Evolutionary conservation across 2,797 vertebrate genomes (phyloP).

Genomic region (Clamator glandarius): DNA sequence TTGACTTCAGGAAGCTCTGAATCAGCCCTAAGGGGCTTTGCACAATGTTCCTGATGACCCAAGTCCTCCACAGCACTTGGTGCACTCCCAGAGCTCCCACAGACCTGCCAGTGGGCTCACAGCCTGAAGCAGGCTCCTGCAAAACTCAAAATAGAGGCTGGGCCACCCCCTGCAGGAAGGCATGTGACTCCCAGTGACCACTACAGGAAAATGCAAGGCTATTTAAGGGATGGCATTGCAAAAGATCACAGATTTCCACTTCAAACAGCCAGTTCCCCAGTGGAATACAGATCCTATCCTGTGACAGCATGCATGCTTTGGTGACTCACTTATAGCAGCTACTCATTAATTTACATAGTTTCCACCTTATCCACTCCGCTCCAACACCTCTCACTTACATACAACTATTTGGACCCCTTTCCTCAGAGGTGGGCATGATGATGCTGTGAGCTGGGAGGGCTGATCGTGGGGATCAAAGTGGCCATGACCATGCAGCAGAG

Average conservation of each 20-base stretch:
- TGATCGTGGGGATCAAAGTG: background rate
- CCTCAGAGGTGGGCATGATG: background rate
- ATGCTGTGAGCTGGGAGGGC: background rate
- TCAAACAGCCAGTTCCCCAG: background rate
- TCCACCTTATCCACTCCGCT: background rate
- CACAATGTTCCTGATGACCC: accelerated
- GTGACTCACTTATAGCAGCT: background rate
- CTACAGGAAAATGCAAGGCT: background rate
- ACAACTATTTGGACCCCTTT: background rate
- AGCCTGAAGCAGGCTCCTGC: background rate
- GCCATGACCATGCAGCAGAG: accelerated
- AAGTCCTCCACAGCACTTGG: accelerated
- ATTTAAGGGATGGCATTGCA: background rate
- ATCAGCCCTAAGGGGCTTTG: background rate
- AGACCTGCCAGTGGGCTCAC: background rate
- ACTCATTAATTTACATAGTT: background rate
- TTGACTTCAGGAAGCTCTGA: background rate
- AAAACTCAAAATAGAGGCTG: background rate
- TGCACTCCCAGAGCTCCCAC: accelerated
- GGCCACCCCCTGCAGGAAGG: background rate
- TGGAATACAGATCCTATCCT: background rate
- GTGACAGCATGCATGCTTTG: accelerated
- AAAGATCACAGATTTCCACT: background rate
- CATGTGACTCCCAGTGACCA: accelerated
- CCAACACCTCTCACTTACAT: accelerated